Base-by-base conservation (phyloP, 2,888 invertebrate species). In the Teleiodes luculella region DNA sequence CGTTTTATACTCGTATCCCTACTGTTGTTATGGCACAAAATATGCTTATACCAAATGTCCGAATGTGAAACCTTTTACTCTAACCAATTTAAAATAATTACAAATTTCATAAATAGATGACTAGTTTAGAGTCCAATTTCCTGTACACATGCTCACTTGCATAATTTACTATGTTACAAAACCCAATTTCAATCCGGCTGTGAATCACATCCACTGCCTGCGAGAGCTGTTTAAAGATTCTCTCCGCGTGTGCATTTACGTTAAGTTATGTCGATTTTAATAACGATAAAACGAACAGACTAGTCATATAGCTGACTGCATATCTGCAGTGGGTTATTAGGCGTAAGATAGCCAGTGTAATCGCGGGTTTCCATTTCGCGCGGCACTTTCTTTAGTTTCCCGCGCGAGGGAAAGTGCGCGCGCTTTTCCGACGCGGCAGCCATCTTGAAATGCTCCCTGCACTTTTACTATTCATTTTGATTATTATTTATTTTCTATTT, bases 331-430 rank as follows among this genome's bases (percentile, higher is more conserved):
- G 51, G 55, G 73, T 77, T 77, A 77, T 82, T 79, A 80, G 76
- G 73, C 66, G 68, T 61, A 46, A 71, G 73, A 73, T 72, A 71
- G 68, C 74, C 82, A 69, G 80, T 80, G 78, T 83, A 83, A 87
- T 87, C 82, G 78, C 72, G 64, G 76, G 84, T 88, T 89, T 88
- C 86, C 83, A 86, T 89, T 89, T 89, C 86, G 79, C 49, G 45
- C 71, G 70, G 54, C 66, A 85, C 87, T 89, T 87, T 86, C 87
- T 83, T 86, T 79, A 79, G 83, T 83, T 89, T 90, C 90, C 86
- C 86, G 83, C 83, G 79, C 78, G 72, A 72, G 80, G 86, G 83
- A 87, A 88, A 87, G 85, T 86, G 86, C 80, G 74, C 74, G 80
- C 86, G 83, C 86, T 89, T 89, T 88, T 88, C 89, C 86, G 82